phyloP scores from a whole-genome alignment of 2,888 invertebrate species.

The Acanthosoma haemorrhoidale region DNA sequence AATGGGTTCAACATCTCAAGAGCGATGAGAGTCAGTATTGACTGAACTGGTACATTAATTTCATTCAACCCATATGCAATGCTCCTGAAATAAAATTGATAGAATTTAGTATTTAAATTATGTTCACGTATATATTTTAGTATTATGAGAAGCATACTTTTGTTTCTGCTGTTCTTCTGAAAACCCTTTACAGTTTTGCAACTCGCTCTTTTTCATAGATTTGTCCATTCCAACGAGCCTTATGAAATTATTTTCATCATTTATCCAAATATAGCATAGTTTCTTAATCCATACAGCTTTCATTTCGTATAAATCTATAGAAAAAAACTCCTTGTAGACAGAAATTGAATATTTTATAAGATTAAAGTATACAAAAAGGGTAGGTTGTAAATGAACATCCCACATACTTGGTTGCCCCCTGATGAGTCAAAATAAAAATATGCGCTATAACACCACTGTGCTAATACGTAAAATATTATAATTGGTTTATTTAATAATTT shows the following conservation, averaged over 20 bases:
- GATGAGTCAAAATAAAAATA: no score
- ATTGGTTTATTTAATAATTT: no score
- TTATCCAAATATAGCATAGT: conserved; percentile 53
- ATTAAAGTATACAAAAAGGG: no score
- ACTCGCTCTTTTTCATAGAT: conserved; percentile 38
- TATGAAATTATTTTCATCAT: conserved; percentile 47
- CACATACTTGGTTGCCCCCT: no score
- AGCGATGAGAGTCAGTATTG: conserved; percentile 60
- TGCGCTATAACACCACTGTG: no score
- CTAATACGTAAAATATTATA: no score
- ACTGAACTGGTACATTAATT: conserved; percentile 66
- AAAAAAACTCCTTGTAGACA: no score
- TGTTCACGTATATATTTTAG: not conserved
- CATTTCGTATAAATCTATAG: conserved; percentile 40
- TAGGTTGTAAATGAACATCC: no score
- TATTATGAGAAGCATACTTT: not conserved
- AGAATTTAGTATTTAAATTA: not conserved
- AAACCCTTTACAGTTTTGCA: conserved; percentile 27
- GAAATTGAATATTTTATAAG: no score
- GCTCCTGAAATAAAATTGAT: conserved; percentile 49
- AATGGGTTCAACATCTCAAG: conserved; percentile 81
- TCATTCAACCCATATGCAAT: conserved; percentile 66
- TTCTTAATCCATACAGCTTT: conserved; percentile 53
- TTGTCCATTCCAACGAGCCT: conserved; percentile 50
- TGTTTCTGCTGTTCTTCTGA: conserved; percentile 23